Percentiles rank a stretch among this genome's conserved stretches.
These are phyloP conservation scores for Mycetomoellerius zeteki DNA, from an alignment of 1,140 invertebrate genomes.

Conservation along the genomic window DNA sequence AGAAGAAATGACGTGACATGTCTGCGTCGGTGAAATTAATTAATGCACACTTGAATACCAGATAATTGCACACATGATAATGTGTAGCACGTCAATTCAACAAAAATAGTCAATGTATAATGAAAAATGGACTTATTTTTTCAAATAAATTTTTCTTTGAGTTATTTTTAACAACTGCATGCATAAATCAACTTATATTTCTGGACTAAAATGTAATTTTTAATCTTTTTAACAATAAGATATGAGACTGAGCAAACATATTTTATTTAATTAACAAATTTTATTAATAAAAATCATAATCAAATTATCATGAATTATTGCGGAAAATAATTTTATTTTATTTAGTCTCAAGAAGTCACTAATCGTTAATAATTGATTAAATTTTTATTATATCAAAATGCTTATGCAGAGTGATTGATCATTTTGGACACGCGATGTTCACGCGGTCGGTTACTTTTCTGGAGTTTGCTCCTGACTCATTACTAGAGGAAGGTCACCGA, in stretches of 20 bases:
- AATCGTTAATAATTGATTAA: slow-evolving; percentile 8
- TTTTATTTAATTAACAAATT: background rate
- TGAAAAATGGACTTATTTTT: background rate
- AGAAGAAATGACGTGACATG: background rate
- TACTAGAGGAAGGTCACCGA: too few relatives aligned
- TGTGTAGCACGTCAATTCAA: background rate
- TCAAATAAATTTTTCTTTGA: slow-evolving; percentile 14
- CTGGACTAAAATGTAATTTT: background rate
- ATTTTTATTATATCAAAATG: background rate
- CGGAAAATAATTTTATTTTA: background rate
- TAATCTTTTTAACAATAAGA: background rate
- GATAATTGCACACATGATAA: background rate
- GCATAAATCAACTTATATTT: slow-evolving; percentile 13
- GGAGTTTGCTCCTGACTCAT: background rate
- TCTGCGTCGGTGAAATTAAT: background rate
- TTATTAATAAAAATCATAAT: background rate
- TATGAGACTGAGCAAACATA: background rate
- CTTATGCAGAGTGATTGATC: background rate
- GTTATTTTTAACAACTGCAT: background rate
- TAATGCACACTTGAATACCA: slow-evolving; percentile 18
- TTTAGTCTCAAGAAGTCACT: background rate
- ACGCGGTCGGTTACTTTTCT: slow-evolving; percentile 24
- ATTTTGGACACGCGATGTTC: slow-evolving; percentile 9
- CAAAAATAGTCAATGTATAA: background rate
- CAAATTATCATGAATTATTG: slow-evolving; percentile 2